A percentile compares a stretch with the other conserved stretches of the same genome.
Conservation (phyloP, 2,113 vertebrate genomes). For the Hylia prasina region DNA sequence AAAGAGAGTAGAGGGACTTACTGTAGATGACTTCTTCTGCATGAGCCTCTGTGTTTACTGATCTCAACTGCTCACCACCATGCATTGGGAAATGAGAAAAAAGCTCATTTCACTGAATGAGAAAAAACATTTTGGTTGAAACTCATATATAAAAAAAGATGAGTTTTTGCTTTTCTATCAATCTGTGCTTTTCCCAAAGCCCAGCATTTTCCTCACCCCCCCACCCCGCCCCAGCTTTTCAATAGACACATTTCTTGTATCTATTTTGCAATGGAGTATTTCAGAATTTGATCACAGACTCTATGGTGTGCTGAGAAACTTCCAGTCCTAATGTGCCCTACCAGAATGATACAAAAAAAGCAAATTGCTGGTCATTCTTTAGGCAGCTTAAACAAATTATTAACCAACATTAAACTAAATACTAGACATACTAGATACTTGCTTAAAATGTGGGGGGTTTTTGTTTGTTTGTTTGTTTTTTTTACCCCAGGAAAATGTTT, state of each 20-base stretch:
- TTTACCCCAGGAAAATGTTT: not conserved
- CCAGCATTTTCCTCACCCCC: not conserved
- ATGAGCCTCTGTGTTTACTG: not conserved
- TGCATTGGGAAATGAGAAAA: not conserved
- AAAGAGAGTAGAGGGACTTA: not conserved
- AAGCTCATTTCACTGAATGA: not conserved
- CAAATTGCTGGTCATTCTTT: not conserved
- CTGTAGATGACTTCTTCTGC: not conserved
- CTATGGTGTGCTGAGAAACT: not conserved
- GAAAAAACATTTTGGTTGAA: not conserved
- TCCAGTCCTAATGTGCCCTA: not conserved
- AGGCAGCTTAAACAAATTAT: not conserved
- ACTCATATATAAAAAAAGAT: accelerated
- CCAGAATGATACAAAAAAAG: not conserved
- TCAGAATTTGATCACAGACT: not conserved
- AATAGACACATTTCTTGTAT: not conserved
- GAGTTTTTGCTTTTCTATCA: not conserved
- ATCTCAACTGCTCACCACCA: not conserved
- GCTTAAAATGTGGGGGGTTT: not conserved
- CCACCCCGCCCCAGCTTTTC: not conserved
- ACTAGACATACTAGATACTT: not conserved
- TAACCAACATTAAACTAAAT: not conserved
- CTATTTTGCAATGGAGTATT: not conserved
- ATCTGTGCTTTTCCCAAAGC: not conserved
- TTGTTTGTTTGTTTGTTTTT: too few species aligned